Conservation (phyloP, 1,140 invertebrate species). For the Caerostris extrusa region DNA sequence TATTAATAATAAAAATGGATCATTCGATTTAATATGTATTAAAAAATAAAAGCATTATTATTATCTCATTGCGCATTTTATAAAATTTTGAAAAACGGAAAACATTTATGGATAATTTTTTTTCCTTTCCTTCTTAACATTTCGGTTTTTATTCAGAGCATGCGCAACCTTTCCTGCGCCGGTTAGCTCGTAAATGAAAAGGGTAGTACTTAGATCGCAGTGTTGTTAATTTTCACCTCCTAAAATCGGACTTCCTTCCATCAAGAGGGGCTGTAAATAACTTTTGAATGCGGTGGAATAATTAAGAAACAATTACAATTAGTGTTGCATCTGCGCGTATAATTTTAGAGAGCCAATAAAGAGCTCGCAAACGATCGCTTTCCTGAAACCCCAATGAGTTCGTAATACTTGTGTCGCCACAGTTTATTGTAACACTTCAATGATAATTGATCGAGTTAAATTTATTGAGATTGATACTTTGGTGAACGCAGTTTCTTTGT, state of each 20-base stretch:
- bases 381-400: conserved; percentile 20
- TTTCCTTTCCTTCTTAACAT: no score
- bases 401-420: conserved; percentile 35
- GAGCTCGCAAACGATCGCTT: neutral
- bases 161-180: neutral
- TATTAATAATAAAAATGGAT: no score
- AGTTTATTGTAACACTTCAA: conserved; percentile 31
- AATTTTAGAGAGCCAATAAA: conserved; percentile 23
- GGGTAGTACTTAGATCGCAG: conserved; percentile 34
- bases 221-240: conserved; percentile 8
- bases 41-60: no score
- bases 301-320: conserved; percentile 47
- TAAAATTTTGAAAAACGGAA: no score
- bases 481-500: conserved; percentile 8
- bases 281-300: neutral
- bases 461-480: neutral
- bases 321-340: neutral
- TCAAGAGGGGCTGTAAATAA: conserved; percentile 29
- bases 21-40: no score
- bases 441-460: conserved; percentile 30
- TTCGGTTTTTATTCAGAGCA: neutral
- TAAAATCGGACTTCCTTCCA: neutral
- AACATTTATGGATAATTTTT: no score
- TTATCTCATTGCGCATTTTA: no score
- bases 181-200: neutral